Evolutionary conservation across 1,140 invertebrate species (phyloP), one percentile per base, ranked within the genome.

Genomic region (Xylocopa sonorina): DNA sequence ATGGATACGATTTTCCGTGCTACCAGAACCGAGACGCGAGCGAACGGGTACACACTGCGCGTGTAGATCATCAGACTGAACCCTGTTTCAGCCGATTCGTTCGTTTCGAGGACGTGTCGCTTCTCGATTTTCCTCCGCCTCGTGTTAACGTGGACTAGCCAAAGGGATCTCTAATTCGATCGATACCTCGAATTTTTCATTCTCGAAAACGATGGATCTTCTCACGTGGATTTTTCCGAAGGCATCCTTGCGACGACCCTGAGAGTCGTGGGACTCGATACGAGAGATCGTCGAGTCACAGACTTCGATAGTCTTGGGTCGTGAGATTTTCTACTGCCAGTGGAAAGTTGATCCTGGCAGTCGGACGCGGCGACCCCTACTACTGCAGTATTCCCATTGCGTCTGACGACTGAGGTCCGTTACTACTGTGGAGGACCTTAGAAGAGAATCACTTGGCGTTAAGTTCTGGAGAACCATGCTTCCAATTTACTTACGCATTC

Each of bases 1-100:
- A 83, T 84, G 69, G 64, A 82, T 50, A 74, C 41, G 66, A 79
- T 34, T 83, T 78, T 82, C 55, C 74, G 62, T 55, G 64, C 69
- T 51, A 3, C 68, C 27, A 48, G 34, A 60, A 73, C 53, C 18
- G 5, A n/a, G n/a, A 57, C 29, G 27, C 58, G 21, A 14, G 6
- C 38, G 34, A 29, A 10, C 21, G 43, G 29, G 51, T 48, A 48
- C 63, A 29, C 74, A 21, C 24, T 41, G 53, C 50, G 67, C 75
- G 66, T 71, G 75, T 78, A 62, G 43, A 48, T 78, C 68, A 72
- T 78, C 58, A 73, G 48, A 29, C 21, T 38, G 68, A 73, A 64
- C 29, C 58, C 58, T 73, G 76, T 73, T 63, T 38, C 48, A 73
- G 50, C 38, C 16, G 27, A 51, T 63, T 55, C 68, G 77, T 73